These are phyloP conservation scores for Pterobdella sp. DNA, from an alignment of 2,888 invertebrate species.

Conservation along the genomic window DNA sequence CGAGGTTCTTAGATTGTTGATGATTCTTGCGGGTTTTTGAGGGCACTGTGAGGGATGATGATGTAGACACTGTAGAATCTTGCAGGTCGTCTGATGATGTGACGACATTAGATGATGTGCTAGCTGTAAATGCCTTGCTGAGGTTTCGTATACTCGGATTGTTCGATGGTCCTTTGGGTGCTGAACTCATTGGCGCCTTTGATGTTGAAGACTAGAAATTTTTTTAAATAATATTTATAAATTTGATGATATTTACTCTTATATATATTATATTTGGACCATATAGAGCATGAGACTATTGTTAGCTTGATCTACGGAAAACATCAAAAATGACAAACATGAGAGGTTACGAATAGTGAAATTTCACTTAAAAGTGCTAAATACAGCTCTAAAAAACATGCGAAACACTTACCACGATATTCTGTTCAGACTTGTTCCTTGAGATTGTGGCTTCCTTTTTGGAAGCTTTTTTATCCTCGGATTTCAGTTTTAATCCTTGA, in stretches of 20 bases:
- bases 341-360: no score
- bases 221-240: not conserved
- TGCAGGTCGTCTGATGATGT: constrained; percentile 17
- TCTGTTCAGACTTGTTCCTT: constrained; percentile 20
- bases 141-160: not conserved
- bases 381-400: no score
- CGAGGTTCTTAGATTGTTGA: not conserved
- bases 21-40: constrained; percentile 17
- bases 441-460: constrained; percentile 6
- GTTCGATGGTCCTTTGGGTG: not conserved
- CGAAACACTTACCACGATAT: constrained; percentile 21
- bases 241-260: not conserved
- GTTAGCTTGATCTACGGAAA: no score
- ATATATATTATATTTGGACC: no score
- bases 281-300: no score
- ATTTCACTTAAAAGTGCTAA: no score
- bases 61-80: constrained; percentile 27
- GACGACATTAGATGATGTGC: not conserved
- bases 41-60: constrained; percentile 20
- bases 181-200: constrained; percentile 8
- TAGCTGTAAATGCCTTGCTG: not conserved
- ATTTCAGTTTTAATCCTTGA: not conserved
- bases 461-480: not conserved
- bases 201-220: constrained; percentile 26
- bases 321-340: no score